phyloP scores from a whole-genome alignment of 2,888 invertebrate genomes.

The Drosophila affinis region DNA sequence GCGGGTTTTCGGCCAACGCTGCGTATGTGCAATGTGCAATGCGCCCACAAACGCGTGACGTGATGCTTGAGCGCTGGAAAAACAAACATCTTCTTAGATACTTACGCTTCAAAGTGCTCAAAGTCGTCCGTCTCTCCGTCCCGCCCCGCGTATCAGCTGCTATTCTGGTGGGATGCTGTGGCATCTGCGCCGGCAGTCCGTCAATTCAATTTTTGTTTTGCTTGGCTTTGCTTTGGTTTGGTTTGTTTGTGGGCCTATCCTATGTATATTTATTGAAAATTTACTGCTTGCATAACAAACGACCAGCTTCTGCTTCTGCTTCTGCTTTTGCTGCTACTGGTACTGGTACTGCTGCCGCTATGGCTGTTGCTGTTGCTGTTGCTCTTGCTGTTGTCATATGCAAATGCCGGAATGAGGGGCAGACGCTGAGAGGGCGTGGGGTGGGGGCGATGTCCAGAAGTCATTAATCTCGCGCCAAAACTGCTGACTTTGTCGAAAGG shows the following conservation, averaged over 20 bases:
- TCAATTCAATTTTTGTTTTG: conserved; percentile 44
- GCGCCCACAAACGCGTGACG: conserved; percentile 57
- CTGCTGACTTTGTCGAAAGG: conserved; percentile 74
- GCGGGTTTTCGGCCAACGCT: conserved; percentile 48
- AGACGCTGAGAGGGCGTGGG: conserved; percentile 13
- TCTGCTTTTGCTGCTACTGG: conserved; percentile 3
- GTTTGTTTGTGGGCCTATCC: conserved; percentile 65
- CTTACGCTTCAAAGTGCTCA: background rate
- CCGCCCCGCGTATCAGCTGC: conserved; percentile 13
- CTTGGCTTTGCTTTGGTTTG: conserved; percentile 54
- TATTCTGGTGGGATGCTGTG: conserved; percentile 21
- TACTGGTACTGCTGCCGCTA: conserved; percentile 12
- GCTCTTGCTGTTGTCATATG: conserved; percentile 50
- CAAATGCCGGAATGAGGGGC: conserved; percentile 65
- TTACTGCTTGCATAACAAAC: conserved; percentile 76
- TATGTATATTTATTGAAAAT: conserved; percentile 77
- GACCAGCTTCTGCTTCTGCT: conserved; percentile 34
- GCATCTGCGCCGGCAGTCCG: conserved; percentile 34
- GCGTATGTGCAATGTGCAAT: conserved; percentile 67
- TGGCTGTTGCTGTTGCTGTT: conserved; percentile 12
- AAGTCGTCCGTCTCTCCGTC: background rate
- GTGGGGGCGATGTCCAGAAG: conserved; percentile 51
- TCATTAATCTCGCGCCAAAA: conserved; percentile 72
- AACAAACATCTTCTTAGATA: conserved; percentile 51
- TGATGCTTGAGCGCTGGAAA: conserved; percentile 51